A percentile compares a stretch with the other conserved stretches of the same genome.
Evolutionary conservation across 2,113 vertebrate genomes (phyloP).

Genomic region (Oncorhynchus mykiss): DNA sequence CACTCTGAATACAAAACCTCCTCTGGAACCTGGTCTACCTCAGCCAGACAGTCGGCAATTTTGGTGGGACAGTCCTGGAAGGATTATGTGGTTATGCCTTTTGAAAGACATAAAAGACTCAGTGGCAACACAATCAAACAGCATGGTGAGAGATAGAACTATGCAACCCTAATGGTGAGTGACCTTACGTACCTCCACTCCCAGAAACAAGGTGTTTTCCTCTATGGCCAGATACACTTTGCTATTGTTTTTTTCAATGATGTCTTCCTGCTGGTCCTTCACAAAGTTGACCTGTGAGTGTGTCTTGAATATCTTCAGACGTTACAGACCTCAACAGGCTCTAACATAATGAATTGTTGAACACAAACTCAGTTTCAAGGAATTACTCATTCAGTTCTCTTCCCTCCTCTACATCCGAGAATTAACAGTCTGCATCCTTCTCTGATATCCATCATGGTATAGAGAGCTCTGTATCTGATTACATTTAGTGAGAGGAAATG

Average conservation of each 20-base stretch:
- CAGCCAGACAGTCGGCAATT: constrained; percentile 53
- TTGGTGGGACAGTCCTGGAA: constrained; percentile 53
- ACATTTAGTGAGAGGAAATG: constrained; percentile 1
- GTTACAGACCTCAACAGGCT: not conserved
- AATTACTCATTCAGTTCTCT: not conserved
- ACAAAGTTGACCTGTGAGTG: constrained; percentile 77
- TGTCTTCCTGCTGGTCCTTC: constrained; percentile 78
- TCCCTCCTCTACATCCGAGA: not conserved
- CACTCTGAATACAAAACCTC: constrained; percentile 80
- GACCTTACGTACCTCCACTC: constrained; percentile 71
- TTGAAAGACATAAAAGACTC: not conserved
- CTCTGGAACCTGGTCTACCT: constrained; percentile 67
- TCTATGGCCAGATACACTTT: constrained; percentile 74
- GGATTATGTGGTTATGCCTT: not conserved
- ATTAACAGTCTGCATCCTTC: not conserved
- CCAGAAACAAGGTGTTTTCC: constrained; percentile 67
- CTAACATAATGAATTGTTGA: not conserved
- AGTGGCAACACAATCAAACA: too few species aligned
- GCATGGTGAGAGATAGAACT: too few species aligned
- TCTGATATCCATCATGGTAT: constrained; percentile 11
- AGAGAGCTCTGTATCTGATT: not conserved
- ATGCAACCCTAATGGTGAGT: not conserved
- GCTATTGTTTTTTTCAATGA: constrained; percentile 76
- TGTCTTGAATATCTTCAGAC: constrained; percentile 4
- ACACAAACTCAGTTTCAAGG: not conserved